phyloP scores from a whole-genome alignment of 2,797 vertebrate species.

The Nannoperca australis region DNA sequence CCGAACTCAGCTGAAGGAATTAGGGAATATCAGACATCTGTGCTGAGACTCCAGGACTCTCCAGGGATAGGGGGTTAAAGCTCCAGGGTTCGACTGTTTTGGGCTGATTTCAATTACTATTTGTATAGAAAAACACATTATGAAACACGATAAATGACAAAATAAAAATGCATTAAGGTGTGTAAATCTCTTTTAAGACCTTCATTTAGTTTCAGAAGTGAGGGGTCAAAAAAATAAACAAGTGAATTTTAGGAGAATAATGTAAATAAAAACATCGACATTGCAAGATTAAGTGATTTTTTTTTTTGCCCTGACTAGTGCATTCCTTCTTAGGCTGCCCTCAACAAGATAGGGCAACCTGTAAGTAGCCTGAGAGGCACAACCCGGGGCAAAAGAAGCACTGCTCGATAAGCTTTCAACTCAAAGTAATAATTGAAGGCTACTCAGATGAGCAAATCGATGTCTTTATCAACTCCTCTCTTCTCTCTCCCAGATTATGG shows the following conservation, averaged over 20 bases:
- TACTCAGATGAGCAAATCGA: background rate
- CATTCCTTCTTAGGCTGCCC: background rate
- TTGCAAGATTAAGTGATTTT: background rate
- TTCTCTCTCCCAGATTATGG: background rate
- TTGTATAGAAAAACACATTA: background rate
- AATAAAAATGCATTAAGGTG: too few relatives aligned
- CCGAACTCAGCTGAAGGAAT: conserved; percentile 12
- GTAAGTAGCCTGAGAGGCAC: background rate
- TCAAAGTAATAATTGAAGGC: background rate
- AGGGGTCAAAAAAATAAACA: background rate
- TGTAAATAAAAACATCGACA: background rate
- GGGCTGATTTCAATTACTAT: background rate
- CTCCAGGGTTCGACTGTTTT: background rate
- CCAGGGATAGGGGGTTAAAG: background rate
- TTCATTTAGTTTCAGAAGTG: background rate
- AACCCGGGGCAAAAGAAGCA: background rate
- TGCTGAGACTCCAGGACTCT: background rate
- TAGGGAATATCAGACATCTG: conserved; percentile 7
- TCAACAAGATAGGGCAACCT: background rate
- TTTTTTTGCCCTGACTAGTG: background rate
- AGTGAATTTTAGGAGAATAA: background rate
- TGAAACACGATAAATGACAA: background rate
- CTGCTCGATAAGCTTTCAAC: background rate
- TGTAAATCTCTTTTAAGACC: background rate
- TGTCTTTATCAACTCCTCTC: background rate